phyloP scores from a whole-genome alignment of 2,888 invertebrate species.

The Hemaris fuciformis region DNA sequence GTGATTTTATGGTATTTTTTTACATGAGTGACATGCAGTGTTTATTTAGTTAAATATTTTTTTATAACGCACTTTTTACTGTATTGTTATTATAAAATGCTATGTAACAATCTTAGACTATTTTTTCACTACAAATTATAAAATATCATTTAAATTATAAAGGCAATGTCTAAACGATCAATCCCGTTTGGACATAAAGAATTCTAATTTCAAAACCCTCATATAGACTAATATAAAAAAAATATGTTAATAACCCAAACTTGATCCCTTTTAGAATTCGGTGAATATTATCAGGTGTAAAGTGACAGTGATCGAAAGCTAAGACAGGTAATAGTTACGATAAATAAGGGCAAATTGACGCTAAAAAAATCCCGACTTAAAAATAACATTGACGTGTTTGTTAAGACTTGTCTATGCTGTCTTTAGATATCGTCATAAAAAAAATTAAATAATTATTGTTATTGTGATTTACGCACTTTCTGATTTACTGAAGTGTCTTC shows the following conservation, averaged over 20 bases:
- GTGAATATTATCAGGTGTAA: background rate
- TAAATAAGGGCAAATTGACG: too few relatives aligned
- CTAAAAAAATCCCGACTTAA: too few relatives aligned
- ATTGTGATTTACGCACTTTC: background rate
- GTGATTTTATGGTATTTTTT: background rate
- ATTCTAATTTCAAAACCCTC: background rate
- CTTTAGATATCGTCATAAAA: slow-evolving; percentile 9
- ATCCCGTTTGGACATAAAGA: background rate
- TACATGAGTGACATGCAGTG: background rate
- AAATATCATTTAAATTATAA: background rate
- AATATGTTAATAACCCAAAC: background rate
- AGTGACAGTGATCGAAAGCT: too few relatives aligned
- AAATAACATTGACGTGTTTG: too few relatives aligned
- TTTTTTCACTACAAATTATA: background rate
- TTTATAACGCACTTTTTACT: background rate
- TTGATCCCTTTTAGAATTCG: slow-evolving; percentile 9
- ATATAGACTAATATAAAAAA: background rate
- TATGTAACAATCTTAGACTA: slow-evolving; percentile 5
- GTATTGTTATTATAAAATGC: slow-evolving; percentile 4
- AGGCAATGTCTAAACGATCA: background rate
- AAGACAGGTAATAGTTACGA: too few relatives aligned
- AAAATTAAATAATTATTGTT: background rate
- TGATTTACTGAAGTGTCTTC: background rate
- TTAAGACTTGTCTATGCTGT: slow-evolving; percentile 8
- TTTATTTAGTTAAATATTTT: background rate